These are phyloP conservation scores for Argynnis bischoffii DNA, from an alignment of 2,888 invertebrate genomes.

Conservation along the genomic window DNA sequence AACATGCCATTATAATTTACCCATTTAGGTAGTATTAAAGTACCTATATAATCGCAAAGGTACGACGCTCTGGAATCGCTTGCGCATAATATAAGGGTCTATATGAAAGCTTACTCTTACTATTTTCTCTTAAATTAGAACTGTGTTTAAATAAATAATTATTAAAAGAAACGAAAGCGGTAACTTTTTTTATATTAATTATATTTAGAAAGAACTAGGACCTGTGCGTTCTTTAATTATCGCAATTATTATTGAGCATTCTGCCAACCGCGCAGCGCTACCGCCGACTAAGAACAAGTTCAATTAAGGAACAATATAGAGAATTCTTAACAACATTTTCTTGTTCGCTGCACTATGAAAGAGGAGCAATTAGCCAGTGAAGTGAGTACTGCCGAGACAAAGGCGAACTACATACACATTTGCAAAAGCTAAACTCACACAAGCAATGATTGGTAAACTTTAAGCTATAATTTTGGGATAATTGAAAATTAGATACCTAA, in stretches of 20 bases:
- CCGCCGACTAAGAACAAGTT: conserved; percentile 53
- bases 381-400: conserved; percentile 59
- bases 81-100: too few relatives aligned
- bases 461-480: conserved; percentile 8
- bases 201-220: conserved; percentile 4
- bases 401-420: conserved; percentile 38
- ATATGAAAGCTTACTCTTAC: too few relatives aligned
- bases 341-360: conserved; percentile 65
- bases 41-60: too few relatives aligned
- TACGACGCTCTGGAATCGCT: too few relatives aligned
- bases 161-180: too few relatives aligned
- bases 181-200: background rate
- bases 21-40: too few relatives aligned
- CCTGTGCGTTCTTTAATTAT: conserved; percentile 15
- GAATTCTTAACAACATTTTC: conserved; percentile 70
- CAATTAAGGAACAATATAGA: conserved; percentile 70
- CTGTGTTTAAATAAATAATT: too few relatives aligned
- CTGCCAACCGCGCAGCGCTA: conserved; percentile 12
- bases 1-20: too few relatives aligned
- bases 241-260: conserved; percentile 16
- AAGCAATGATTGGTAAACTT: conserved; percentile 7
- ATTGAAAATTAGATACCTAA: background rate
- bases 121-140: too few relatives aligned
- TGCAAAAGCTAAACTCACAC: conserved; percentile 23
- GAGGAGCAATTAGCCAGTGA: conserved; percentile 70